Conservation (phyloP, 2,113 vertebrate species). For the Illadopsis cleaveri region DNA sequence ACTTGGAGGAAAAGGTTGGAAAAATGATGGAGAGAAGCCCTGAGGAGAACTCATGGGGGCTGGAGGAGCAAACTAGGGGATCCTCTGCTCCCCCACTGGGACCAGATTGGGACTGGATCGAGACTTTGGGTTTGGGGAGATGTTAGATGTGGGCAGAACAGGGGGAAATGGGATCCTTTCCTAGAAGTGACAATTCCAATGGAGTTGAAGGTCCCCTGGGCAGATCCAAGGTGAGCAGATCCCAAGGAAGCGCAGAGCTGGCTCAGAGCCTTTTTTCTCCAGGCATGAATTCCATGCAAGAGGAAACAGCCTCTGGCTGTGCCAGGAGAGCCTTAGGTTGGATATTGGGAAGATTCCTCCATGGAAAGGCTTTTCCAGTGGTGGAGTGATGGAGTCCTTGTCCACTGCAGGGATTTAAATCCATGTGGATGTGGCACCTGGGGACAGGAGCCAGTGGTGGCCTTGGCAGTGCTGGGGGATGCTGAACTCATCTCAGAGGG, state of each 20-base stretch:
- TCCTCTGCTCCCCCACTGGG: neutral
- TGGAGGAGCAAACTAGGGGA: neutral
- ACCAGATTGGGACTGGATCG: neutral
- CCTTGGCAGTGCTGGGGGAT: neutral
- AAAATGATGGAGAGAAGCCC: neutral
- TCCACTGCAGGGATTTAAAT: neutral
- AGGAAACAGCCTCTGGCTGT: neutral
- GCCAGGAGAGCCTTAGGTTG: neutral
- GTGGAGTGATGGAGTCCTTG: neutral
- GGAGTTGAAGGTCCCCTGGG: neutral
- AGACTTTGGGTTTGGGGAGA: neutral
- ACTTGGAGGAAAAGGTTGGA: neutral
- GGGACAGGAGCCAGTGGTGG: neutral
- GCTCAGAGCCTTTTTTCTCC: neutral
- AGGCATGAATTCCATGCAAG: neutral
- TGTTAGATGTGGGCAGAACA: neutral
- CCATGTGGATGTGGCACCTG: neutral
- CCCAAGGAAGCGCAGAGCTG: neutral
- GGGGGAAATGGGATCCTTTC: neutral
- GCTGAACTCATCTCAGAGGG: neutral
- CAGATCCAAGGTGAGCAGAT: neutral
- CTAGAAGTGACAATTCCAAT: neutral
- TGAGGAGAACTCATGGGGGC: neutral
- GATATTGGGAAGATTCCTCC: neutral
- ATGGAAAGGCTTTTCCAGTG: neutral